These are phyloP conservation scores for Probaryconus sp. DNA, from an alignment of 1,140 invertebrate genomes.

Conservation along the genomic window DNA sequence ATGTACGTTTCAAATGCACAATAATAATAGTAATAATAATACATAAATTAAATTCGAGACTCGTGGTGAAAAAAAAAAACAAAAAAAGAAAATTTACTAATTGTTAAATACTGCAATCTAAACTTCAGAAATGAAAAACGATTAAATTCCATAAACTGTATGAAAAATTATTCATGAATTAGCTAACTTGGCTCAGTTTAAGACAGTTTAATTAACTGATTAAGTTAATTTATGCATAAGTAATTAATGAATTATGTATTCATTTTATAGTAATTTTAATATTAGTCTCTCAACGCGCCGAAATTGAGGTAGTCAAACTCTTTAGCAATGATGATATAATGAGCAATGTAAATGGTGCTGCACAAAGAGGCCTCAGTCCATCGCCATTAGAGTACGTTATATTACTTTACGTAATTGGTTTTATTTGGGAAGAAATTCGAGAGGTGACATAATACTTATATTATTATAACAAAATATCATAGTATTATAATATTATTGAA, in stretches of 20 bases:
- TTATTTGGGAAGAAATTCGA: slow-evolving; percentile 93
- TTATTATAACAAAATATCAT: no score
- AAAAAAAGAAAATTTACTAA: no score
- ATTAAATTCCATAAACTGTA: no score
- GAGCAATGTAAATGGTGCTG: slow-evolving; percentile 79
- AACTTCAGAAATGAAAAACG: no score
- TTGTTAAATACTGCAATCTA: no score
- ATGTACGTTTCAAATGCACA: slow-evolving; percentile 80
- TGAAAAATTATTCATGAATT: no score
- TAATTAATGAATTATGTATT: not conserved
- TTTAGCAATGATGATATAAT: slow-evolving; percentile 84
- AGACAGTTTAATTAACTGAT: slow-evolving; percentile 25
- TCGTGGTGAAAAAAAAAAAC: no score
- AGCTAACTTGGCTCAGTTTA: no score
- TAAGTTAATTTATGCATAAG: not conserved
- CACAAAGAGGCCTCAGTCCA: slow-evolving; percentile 88
- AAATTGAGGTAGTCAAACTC: slow-evolving; percentile 85
- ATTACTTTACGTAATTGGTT: slow-evolving; percentile 88
- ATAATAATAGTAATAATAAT: not conserved
- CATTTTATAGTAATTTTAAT: slow-evolving; percentile 86
- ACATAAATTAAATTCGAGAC: no score
- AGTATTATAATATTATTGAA: no score
- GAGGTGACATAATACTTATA: slow-evolving; percentile 77
- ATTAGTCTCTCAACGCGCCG: slow-evolving; percentile 90
- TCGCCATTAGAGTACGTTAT: slow-evolving; percentile 88